phyloP scores from a whole-genome alignment of 23 tunicate genomes.

The Pegea sp. region DNA sequence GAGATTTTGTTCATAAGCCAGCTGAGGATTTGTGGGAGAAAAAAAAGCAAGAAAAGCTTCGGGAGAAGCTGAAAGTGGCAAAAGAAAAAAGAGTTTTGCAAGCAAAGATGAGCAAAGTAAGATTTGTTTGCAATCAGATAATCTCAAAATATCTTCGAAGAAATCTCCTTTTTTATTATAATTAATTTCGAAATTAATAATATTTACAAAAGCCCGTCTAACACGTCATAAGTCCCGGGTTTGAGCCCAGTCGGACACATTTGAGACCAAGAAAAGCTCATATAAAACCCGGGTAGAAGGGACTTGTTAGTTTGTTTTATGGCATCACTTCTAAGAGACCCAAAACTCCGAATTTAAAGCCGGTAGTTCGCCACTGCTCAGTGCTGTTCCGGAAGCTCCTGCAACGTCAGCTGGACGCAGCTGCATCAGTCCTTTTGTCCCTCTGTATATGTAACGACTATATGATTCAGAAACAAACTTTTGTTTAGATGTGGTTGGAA shows the following conservation, averaged over 20 bases:
- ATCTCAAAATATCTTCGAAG: not conserved
- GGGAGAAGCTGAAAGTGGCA: conserved; percentile 51
- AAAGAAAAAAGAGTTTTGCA: conserved; percentile 39
- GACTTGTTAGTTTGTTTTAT: too few species aligned
- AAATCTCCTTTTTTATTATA: not conserved
- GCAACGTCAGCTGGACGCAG: too few species aligned
- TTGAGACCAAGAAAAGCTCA: too few species aligned
- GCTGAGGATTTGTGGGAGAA: conserved; percentile 78
- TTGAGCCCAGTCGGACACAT: not conserved
- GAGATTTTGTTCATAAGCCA: conserved; percentile 76
- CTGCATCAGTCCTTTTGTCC: too few species aligned
- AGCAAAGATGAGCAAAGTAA: conserved; percentile 46
- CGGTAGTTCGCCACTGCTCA: too few species aligned
- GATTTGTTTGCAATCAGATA: not conserved
- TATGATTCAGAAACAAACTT: not conserved
- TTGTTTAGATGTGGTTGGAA: not conserved
- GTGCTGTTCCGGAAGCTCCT: too few species aligned
- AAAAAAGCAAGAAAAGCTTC: conserved; percentile 40
- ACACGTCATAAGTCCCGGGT: not conserved
- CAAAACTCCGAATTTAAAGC: too few species aligned
- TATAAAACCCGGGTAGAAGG: too few species aligned
- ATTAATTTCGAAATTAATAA: not conserved
- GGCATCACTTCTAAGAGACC: too few species aligned
- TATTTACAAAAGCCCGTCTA: not conserved
- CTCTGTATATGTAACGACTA: not conserved